A percentile compares a stretch with the other conserved stretches of the same genome.
These are phyloP conservation scores for Cephonodes hylas DNA, from an alignment of 2,888 invertebrate species.

Conservation along the genomic window DNA sequence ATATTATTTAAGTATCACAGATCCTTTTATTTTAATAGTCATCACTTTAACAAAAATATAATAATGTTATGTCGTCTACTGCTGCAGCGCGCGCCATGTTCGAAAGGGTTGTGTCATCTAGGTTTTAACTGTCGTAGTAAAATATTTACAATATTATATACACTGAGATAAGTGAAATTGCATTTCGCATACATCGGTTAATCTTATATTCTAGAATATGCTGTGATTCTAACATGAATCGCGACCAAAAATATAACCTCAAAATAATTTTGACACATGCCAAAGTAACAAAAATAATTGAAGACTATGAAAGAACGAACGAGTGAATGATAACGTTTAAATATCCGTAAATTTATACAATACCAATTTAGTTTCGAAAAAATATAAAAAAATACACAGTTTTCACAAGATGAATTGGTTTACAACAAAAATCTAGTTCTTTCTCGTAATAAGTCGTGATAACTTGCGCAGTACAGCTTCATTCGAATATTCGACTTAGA, in stretches of 20 bases:
- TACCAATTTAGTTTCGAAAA: too few relatives aligned
- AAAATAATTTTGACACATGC: neutral
- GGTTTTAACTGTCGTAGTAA: neutral
- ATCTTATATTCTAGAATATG: neutral
- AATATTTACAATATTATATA: slow-evolving; percentile 6
- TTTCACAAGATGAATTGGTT: too few relatives aligned
- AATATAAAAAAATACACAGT: too few relatives aligned
- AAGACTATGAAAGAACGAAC: neutral
- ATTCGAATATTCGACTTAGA: neutral
- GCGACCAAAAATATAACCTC: neutral
- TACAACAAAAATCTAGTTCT: too few relatives aligned
- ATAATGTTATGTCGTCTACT: slow-evolving; percentile 63
- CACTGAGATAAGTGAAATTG: neutral
- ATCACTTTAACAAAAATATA: slow-evolving; percentile 80
- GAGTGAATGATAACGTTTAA: neutral
- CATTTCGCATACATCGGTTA: neutral
- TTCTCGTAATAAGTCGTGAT: too few relatives aligned
- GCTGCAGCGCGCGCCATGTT: slow-evolving; percentile 22
- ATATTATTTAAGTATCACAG: slow-evolving; percentile 81
- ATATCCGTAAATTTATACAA: too few relatives aligned
- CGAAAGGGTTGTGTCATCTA: neutral
- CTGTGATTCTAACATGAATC: neutral
- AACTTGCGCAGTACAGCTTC: neutral
- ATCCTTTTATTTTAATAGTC: slow-evolving; percentile 80
- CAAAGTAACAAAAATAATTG: neutral